Conservation (phyloP, 2,888 invertebrate genomes). For the Steromphala cineraria region DNA sequence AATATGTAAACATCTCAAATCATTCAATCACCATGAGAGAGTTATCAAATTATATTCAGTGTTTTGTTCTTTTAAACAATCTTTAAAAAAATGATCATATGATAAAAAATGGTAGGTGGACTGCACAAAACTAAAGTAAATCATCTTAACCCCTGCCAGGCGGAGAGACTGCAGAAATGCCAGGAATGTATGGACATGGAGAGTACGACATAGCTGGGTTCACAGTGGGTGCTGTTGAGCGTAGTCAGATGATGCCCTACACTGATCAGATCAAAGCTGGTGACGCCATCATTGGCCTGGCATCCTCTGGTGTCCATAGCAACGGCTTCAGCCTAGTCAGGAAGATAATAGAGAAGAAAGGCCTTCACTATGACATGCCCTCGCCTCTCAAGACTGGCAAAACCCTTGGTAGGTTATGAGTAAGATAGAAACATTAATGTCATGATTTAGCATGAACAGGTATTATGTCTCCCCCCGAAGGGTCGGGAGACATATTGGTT, state of each 20-base stretch:
- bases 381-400: slow-evolving; percentile 81
- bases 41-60: too few species aligned
- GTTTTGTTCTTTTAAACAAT: too few species aligned
- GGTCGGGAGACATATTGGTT: too few species aligned
- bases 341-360: slow-evolving; percentile 83
- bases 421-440: too few species aligned
- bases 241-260: slow-evolving; percentile 84
- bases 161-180: slow-evolving; percentile 91
- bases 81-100: too few species aligned
- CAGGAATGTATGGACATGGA: slow-evolving; percentile 89
- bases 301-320: slow-evolving; percentile 94
- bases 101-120: too few species aligned
- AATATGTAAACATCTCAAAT: too few species aligned
- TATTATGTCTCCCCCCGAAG: too few species aligned
- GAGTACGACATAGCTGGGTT: slow-evolving; percentile 98
- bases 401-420: slow-evolving; percentile 81
- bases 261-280: slow-evolving; percentile 81
- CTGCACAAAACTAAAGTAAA: neutral
- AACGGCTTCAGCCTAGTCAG: slow-evolving; percentile 95
- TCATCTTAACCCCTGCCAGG: slow-evolving; percentile 76
- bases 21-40: too few species aligned
- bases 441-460: too few species aligned
- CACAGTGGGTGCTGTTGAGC: slow-evolving; percentile 93
- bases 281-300: slow-evolving; percentile 89
- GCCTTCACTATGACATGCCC: slow-evolving; percentile 83